Base-by-base conservation (phyloP, 2,797 vertebrate species). In the Gambelia wislizenii region DNA sequence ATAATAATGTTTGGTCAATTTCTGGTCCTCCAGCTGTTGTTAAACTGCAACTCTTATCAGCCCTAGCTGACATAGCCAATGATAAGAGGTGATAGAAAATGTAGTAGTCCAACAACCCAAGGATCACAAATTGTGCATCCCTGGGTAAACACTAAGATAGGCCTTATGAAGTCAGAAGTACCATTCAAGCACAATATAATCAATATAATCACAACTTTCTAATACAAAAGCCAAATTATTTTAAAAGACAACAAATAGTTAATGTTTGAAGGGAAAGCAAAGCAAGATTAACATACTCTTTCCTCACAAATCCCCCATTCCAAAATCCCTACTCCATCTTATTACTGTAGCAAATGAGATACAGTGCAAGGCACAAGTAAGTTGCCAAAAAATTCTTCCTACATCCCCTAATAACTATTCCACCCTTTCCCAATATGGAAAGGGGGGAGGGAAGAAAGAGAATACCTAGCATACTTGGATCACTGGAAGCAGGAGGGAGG, bases 371-470 rank as follows among this genome's bases (percentile, higher is more conserved):
- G 87, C 76, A 93, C 54, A 87, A 92, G 54, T 30, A 89, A 54
- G 59, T 1, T 90, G 88, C 78, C 79, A 94, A 92, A 67, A 85
- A 67, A 1, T n/a, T 27, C 83, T 82, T 85, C 88, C 54, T 22
- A 56, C 4, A 18, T 81, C 61, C 39, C 30, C 91, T 86, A n/a
- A 67, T 22, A 91, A 89, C 83, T 72, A 59, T 2, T 49, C 72
- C 80, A 91, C 22, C 88, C 84, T 67, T 88, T 93, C 89, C 89
- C 91, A 90, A 95, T 87, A 92, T 52, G 89, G 92, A 74, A 82
- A 36, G 4, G 30, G 18, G 2, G 7, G 14, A 2, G 54, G 52
- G 22, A 59, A 49, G 30, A 33, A 27, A 79, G 44, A 69, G 47
- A 69, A 59, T 52, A 84, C 42, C 52, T 6, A 0, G 16, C 59